A percentile compares a stretch with the other conserved stretches of the same genome.
Evolutionary conservation across 2,888 invertebrate species (phyloP).

Genomic region (Sthenelais limicola): DNA sequence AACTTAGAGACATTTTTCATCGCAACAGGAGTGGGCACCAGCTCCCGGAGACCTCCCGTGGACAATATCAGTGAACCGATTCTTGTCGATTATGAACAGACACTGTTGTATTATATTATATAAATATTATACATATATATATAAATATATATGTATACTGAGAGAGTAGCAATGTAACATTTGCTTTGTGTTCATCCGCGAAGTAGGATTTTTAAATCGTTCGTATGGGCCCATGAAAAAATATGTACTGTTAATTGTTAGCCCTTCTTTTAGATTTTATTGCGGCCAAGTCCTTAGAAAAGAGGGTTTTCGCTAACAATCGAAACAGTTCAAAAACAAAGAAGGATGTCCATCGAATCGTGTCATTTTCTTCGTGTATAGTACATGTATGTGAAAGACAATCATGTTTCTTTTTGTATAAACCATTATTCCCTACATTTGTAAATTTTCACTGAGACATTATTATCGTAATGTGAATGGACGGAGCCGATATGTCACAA

Average conservation of each 20-base stretch:
- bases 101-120: conserved; percentile 37
- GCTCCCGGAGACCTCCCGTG: conserved; percentile 9
- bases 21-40: conserved; percentile 22
- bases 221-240: too few relatives aligned
- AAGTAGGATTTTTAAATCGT: conserved; percentile 33
- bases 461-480: too few relatives aligned
- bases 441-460: conserved; percentile 37
- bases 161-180: too few relatives aligned
- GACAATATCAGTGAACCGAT: conserved; percentile 28
- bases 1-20: conserved; percentile 28
- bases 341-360: too few relatives aligned
- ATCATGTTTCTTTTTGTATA: conserved; percentile 35
- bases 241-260: too few relatives aligned
- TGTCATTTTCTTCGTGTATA: conserved; percentile 37
- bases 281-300: too few relatives aligned
- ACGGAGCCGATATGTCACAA: too few relatives aligned
- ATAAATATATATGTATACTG: too few relatives aligned
- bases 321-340: too few relatives aligned
- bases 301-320: too few relatives aligned
- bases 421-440: conserved; percentile 37
- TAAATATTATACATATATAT: conserved; percentile 27
- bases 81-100: conserved; percentile 25
- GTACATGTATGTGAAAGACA: conserved; percentile 24
- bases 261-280: too few relatives aligned
- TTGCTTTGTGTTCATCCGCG: conserved; percentile 37